Base-by-base conservation (phyloP, 1,140 invertebrate species). In the Eumeta japonica region DNA sequence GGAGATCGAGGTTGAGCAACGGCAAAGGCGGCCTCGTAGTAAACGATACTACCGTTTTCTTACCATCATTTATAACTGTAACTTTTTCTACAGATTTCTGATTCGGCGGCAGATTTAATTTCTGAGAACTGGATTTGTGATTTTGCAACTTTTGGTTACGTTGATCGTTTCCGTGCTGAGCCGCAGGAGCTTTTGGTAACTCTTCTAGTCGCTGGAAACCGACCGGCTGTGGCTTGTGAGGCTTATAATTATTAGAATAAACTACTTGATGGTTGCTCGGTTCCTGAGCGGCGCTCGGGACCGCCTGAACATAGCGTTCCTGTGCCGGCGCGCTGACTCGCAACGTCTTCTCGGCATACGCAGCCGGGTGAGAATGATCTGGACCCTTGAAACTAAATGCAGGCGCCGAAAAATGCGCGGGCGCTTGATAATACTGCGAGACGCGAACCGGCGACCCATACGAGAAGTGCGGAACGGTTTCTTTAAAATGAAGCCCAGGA, bases 1-100 rank as follows among this genome's bases (percentile, higher is more conserved):
- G 42, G 27, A 73, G 55, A 31, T 49, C 67, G 13, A 73, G 38
- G 20, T 73, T 64, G 35, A 73, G 28, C 24, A 71, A 48, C 24
- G 66, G 66, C 7, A 73, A 15, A 3, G 58, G 50, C n/a, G 68
- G 66, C 16, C 68, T 61, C 0, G 58, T 63, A 14, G 58, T 45
- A 13, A 68, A 36, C 32, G 58, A 55, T 9, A 65, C 46, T 5
- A 59, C 46, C 11, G 54, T 59, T 46, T 63, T 60, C 36, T 71
- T 48, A 9, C 63, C 66, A 38, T 64, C 64, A 10, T 55, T 42
- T 4, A 56, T 40, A 4, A 60, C 57, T 10, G 54, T 60, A 11
- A 62, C 35, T n/a, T 55, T 55, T n/a, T n/a, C n/a, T n/a, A n/a
- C n/a, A n/a, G n/a, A n/a, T n/a, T n/a, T n/a, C n/a, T n/a, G n/a